Evolutionary conservation across 2,797 vertebrate species (phyloP), one percentile per base, ranked within the genome.

Genomic region (Enteromius anoplus): DNA sequence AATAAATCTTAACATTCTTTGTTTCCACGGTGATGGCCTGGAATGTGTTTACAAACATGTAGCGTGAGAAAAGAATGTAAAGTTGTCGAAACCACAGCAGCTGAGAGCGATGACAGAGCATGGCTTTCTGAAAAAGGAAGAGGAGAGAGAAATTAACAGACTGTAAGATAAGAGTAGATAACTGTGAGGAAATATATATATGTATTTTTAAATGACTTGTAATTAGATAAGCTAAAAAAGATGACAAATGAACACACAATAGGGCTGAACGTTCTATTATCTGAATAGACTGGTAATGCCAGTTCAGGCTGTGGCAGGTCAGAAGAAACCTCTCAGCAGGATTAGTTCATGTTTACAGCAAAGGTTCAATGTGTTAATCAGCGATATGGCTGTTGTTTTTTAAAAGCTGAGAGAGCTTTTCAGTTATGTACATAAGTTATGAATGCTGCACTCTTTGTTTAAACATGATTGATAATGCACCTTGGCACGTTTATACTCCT

Each of bases 21-120:
- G 91, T 89, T 77, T 81, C 90, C 82, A 88, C 86, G 86, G 89
- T 92, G 83, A 99, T 94, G 34, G 91, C 88, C 32, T 81, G 89
- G 87, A 98, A 96, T 0, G 98, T 97, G 90, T 99, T 99, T 88
- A 96, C 87, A 73, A 96, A 93, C 96, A 99, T 96, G 88, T 99
- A 99, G 0, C 97, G 95, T 0, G 98, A 99, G 88, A 96, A 95
- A 37, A 92, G 49, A 83, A 98, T 12, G 66, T 99, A 97, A 80
- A 98, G 88, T 62, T 76, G 93, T 80, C 98, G 97, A 85, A 98
- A 99, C 98, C 97, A 98, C 82, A 97, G 91, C 11, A 99, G 95
- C 78, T 99, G 98, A 88, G 96, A 95, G 87, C 11, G 92, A 87
- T 99, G 97, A 87, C 96, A 94, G 69, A 89, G 47, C 98, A 99